A percentile compares a stretch with the other conserved stretches of the same genome.
Evolutionary conservation across 2,113 vertebrate genomes (phyloP).

Genomic region (Rhombomys opimus): DNA sequence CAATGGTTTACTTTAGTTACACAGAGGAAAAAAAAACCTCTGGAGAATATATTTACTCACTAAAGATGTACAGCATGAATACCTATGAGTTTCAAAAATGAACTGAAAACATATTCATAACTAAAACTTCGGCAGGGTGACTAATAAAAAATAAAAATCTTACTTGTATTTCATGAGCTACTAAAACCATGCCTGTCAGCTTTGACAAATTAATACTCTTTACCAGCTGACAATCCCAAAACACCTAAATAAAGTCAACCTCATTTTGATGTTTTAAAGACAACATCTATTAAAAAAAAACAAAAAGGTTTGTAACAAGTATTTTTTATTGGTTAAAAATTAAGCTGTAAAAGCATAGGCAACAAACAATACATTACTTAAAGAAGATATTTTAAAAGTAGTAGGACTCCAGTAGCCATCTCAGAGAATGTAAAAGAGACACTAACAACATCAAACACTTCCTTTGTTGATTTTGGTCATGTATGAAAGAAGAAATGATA

Average conservation of each 20-base stretch:
- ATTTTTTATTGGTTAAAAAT: constrained; percentile 52
- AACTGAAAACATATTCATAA: constrained; percentile 71
- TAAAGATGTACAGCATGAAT: constrained; percentile 61
- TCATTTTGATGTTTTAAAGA: constrained; percentile 57
- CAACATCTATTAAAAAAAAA: constrained; percentile 21
- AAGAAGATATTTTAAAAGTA: not conserved
- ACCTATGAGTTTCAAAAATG: not conserved
- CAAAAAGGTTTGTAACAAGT: constrained; percentile 42
- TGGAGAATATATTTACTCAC: constrained; percentile 30
- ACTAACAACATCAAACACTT: constrained; percentile 19
- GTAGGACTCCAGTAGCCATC: constrained; percentile 3
- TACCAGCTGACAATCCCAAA: constrained; percentile 76
- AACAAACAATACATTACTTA: constrained; percentile 40
- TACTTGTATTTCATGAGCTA: constrained; percentile 80
- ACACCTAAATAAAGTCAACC: constrained; percentile 63
- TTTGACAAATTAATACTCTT: constrained; percentile 82
- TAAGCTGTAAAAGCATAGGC: constrained; percentile 21
- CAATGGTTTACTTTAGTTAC: constrained; percentile 62
- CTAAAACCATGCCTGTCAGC: constrained; percentile 81
- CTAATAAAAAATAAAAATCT: constrained; percentile 72
- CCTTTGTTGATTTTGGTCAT: constrained; percentile 59
- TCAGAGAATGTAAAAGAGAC: constrained; percentile 12
- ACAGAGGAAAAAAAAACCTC: constrained; percentile 62
- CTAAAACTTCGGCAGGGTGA: constrained; percentile 61
- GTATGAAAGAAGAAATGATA: constrained; percentile 38